Conservation (phyloP, 2,797 vertebrate genomes). For the Coranthus polyacanthus region DNA sequence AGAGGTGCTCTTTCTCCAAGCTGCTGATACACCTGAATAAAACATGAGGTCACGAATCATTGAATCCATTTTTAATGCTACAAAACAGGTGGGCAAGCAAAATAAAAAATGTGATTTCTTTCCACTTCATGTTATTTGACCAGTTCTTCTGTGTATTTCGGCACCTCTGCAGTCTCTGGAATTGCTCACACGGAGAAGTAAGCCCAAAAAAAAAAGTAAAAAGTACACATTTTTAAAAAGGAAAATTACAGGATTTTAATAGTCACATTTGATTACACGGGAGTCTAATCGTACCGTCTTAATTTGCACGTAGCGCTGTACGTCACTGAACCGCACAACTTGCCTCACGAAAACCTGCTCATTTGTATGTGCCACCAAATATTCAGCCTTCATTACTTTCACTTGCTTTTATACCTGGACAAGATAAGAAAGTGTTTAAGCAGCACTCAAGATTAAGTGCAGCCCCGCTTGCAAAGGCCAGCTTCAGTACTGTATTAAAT, state of each 20-base stretch:
- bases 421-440: conserved; percentile 50
- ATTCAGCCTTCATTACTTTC: conserved; percentile 32
- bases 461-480: conserved; percentile 26
- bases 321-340: background rate
- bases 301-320: conserved; percentile 16
- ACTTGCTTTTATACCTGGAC: conserved; percentile 42
- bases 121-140: background rate
- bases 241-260: too few species aligned
- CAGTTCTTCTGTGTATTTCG: background rate
- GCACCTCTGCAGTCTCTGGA: background rate
- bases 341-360: background rate
- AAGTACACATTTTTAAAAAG: too few species aligned
- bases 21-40: conserved; percentile 47
- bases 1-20: conserved; percentile 19
- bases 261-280: too few species aligned
- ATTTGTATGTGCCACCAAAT: conserved; percentile 15
- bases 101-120: background rate
- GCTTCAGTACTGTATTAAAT: conserved; percentile 29
- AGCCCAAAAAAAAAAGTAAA: too few species aligned
- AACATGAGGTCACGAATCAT: conserved; percentile 47
- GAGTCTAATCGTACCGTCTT: too few species aligned
- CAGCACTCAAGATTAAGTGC: conserved; percentile 33
- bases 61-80: conserved; percentile 42
- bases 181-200: background rate
- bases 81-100: conserved; percentile 23